phyloP scores from a whole-genome alignment of 2,797 vertebrate species.

The Amniataba percoides region DNA sequence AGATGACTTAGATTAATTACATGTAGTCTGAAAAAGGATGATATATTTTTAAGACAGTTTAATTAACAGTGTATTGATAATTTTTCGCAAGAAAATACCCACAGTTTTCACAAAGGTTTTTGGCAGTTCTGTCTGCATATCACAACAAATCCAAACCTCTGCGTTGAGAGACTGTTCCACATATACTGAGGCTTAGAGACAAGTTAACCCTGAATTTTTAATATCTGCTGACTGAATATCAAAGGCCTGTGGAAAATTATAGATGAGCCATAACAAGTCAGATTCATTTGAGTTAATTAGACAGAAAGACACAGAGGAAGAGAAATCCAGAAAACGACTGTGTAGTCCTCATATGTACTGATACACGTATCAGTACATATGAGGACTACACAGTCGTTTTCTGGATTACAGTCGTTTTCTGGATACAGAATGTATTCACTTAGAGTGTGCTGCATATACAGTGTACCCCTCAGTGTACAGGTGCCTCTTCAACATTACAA shows the following conservation, averaged over 20 bases:
- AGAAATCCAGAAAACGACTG: slow-evolving; percentile 4
- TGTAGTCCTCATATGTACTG: neutral
- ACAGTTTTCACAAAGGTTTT: slow-evolving; percentile 1
- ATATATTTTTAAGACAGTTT: neutral
- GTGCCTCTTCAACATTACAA: neutral
- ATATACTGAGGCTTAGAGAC: slow-evolving; percentile 34
- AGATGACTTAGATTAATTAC: neutral
- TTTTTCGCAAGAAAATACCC: neutral
- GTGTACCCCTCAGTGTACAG: neutral
- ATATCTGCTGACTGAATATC: slow-evolving; percentile 91
- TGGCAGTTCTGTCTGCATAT: slow-evolving; percentile 10
- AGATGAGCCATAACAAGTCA: slow-evolving; percentile 88
- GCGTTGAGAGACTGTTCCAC: slow-evolving; percentile 14
- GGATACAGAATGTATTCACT: no score
- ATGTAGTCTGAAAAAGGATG: neutral
- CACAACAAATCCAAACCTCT: slow-evolving; percentile 25
- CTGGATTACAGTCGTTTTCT: no score
- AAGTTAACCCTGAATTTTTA: slow-evolving; percentile 64
- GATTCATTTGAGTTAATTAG: slow-evolving; percentile 91
- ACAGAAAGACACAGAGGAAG: slow-evolving; percentile 25
- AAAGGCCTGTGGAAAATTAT: slow-evolving; percentile 82
- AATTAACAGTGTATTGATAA: neutral
- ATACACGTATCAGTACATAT: neutral
- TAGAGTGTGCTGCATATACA: neutral
- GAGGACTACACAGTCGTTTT: neutral